Conservation (phyloP, 2,888 invertebrate species). For the Eupithecia pulchellata region DNA sequence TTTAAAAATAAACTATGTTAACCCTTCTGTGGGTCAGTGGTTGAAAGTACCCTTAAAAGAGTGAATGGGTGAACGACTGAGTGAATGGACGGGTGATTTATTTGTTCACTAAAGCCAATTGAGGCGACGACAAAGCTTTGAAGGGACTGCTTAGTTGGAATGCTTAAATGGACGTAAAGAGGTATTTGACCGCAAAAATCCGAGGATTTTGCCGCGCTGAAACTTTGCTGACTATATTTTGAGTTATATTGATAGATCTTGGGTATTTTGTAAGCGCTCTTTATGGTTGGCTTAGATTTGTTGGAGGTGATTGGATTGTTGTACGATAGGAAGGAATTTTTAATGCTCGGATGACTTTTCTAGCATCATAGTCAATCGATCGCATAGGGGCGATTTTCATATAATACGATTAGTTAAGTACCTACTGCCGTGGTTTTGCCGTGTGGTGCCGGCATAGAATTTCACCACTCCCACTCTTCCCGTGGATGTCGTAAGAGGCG, state of each 20-base stretch:
- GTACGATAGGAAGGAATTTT: neutral
- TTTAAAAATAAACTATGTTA: constrained; percentile 53
- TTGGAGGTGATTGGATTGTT: constrained; percentile 5
- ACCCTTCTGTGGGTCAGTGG: constrained; percentile 51
- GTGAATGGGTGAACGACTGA: constrained; percentile 56
- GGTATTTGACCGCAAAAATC: constrained; percentile 39
- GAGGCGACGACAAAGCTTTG: constrained; percentile 71
- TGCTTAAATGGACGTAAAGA: constrained; percentile 67
- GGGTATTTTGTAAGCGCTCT: constrained; percentile 8
- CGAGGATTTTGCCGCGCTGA: constrained; percentile 17
- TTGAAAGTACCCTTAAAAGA: constrained; percentile 48
- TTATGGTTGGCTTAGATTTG: constrained; percentile 2
- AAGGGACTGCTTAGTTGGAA: constrained; percentile 68
- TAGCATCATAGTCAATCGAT: neutral
- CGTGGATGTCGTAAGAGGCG: too few species aligned
- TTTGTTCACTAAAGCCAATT: constrained; percentile 62
- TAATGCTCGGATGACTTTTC: neutral
- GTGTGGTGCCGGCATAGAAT: too few species aligned
- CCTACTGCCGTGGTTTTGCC: too few species aligned
- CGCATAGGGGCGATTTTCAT: neutral
- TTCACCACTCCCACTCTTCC: too few species aligned
- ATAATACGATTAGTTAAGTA: neutral
- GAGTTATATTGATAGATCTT: constrained; percentile 12
- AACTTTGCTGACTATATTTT: constrained; percentile 13
- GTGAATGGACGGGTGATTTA: constrained; percentile 71